phyloP scores from a whole-genome alignment of 30 jellyfish, hydroid and myxozoan genomes.

The Aurelia aurita region DNA sequence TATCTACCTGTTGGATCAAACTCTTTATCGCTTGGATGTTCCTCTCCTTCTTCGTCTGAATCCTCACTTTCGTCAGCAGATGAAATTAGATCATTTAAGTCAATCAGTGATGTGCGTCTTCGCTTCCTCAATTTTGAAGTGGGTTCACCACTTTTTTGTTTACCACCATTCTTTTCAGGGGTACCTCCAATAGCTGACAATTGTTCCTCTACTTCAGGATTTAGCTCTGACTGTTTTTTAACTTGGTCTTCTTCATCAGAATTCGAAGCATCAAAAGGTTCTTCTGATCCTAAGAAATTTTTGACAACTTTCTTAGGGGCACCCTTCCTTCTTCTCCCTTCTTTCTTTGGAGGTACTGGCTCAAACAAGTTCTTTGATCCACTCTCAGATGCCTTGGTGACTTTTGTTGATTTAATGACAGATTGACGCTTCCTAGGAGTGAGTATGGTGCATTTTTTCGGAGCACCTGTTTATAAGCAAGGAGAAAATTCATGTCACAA shows the following conservation, averaged over 20 bases:
- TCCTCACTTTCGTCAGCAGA: neutral
- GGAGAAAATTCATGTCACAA: neutral
- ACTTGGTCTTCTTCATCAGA: neutral
- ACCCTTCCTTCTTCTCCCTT: constrained; percentile 31
- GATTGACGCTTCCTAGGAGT: constrained; percentile 39
- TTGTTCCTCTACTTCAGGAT: neutral
- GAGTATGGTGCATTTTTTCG: neutral
- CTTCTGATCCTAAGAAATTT: neutral
- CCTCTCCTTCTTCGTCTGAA: neutral
- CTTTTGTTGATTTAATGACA: constrained; percentile 19
- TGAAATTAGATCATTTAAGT: no score
- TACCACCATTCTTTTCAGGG: no score
- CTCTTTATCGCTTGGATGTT: constrained; percentile 5
- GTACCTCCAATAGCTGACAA: no score
- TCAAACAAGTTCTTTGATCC: neutral
- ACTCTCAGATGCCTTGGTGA: neutral
- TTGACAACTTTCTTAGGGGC: constrained; percentile 39
- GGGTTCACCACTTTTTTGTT: no score
- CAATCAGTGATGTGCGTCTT: no score
- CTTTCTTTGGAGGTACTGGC: neutral
- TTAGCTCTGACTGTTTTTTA: neutral
- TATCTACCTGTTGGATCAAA: constrained; percentile 23
- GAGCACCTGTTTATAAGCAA: neutral
- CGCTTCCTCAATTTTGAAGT: no score
- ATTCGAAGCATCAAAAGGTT: neutral